Evolutionary conservation across 2,888 invertebrate species (phyloP).

Genomic region (Clanis bilineata): DNA sequence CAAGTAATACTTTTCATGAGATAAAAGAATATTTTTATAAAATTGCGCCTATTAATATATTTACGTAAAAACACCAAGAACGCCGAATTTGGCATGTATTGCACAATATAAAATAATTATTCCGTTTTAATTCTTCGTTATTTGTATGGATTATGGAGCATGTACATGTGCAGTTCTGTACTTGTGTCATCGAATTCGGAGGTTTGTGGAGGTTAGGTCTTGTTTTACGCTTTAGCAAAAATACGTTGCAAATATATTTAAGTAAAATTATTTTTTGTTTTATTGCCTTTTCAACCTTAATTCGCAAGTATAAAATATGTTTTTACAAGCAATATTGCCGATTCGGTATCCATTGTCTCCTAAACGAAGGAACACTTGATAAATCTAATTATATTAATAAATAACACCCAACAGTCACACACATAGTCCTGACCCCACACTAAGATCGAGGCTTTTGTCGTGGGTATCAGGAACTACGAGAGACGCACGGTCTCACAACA

Average conservation of each 20-base stretch:
- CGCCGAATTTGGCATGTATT: not conserved
- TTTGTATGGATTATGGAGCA: slow-evolving; percentile 25
- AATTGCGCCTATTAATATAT: not conserved
- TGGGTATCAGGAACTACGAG: too few species aligned
- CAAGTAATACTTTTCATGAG: not conserved
- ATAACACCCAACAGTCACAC: too few species aligned
- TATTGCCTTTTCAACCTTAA: slow-evolving; percentile 25
- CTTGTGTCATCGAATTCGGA: slow-evolving; percentile 33
- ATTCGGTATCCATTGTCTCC: too few species aligned
- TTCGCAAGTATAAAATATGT: not conserved
- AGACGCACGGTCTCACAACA: too few species aligned
- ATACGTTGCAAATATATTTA: slow-evolving; percentile 72
- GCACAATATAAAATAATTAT: not conserved
- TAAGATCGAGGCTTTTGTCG: too few species aligned
- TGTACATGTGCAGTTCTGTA: slow-evolving; percentile 26
- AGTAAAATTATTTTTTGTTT: slow-evolving; percentile 51
- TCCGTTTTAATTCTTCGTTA: not conserved
- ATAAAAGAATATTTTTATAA: not conserved
- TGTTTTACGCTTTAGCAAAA: slow-evolving; percentile 69
- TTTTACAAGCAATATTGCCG: too few species aligned
- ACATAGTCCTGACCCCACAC: too few species aligned
- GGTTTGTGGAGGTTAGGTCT: slow-evolving; percentile 53
- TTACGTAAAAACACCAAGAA: not conserved
- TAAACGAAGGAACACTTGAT: too few species aligned
- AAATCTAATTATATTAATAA: too few species aligned